phyloP scores from a whole-genome alignment of 2,888 invertebrate species.

The Aphidius colemani region DNA sequence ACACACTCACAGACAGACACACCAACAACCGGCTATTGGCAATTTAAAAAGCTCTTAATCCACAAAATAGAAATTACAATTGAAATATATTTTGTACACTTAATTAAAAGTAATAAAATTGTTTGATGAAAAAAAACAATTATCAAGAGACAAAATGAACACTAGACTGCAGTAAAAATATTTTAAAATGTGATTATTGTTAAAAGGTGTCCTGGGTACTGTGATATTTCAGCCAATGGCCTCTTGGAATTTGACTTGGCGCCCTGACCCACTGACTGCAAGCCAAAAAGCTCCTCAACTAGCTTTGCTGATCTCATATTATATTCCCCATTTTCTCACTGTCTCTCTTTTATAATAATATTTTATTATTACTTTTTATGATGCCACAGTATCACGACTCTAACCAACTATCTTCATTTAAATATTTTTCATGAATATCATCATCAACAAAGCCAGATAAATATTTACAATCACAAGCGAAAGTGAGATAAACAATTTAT shows the following conservation, averaged over 20 bases:
- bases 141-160: conserved; percentile 3
- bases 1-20: not conserved
- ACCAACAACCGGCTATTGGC: too few relatives aligned
- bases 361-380: not conserved
- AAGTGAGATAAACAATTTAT: too few relatives aligned
- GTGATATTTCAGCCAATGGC: conserved; percentile 38
- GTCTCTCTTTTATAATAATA: not conserved
- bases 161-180: conserved; percentile 16
- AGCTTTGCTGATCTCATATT: conserved; percentile 17
- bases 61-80: too few relatives aligned
- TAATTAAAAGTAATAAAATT: too few relatives aligned
- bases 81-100: too few relatives aligned
- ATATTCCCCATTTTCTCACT: not conserved
- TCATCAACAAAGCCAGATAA: conserved; percentile 2
- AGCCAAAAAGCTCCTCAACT: conserved; percentile 40
- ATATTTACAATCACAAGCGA: not conserved
- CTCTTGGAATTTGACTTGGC: conserved; percentile 55
- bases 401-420: not conserved
- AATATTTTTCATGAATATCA: conserved; percentile 8
- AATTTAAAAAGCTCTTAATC: too few relatives aligned
- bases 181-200: too few relatives aligned
- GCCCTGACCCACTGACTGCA: conserved; percentile 60
- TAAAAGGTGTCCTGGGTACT: conserved; percentile 18
- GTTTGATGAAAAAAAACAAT: not conserved
- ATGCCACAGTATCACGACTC: conserved; percentile 10